Conservation (phyloP, 2,113 vertebrate species). For the Recurvirostra avosetta region DNA sequence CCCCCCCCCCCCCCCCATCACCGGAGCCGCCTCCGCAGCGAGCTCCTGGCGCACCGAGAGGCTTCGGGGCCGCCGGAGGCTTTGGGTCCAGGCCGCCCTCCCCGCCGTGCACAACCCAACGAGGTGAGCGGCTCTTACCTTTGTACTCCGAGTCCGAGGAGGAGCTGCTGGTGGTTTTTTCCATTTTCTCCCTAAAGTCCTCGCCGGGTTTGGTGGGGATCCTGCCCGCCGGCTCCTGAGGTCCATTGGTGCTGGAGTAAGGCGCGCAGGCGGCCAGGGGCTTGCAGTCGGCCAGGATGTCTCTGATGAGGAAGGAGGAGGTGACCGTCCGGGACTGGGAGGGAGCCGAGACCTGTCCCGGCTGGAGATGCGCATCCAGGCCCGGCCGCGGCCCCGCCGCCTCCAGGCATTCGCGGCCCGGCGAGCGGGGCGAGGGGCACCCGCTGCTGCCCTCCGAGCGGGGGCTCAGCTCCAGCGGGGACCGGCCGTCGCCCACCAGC, state of each 20-base stretch:
- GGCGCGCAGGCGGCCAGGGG: conserved; percentile 96
- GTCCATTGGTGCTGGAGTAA: conserved; percentile 93
- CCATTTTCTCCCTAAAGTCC: conserved; percentile 89
- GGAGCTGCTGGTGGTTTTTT: conserved; percentile 87
- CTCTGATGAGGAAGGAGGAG: conserved; percentile 97
- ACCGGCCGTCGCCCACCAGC: conserved; percentile 85
- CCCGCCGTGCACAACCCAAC: not conserved
- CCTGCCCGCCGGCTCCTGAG: conserved; percentile 81
- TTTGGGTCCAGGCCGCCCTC: not conserved
- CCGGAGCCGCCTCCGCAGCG: not conserved
- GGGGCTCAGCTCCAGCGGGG: conserved; percentile 93
- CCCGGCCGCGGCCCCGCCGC: conserved; percentile 70
- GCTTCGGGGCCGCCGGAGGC: not conserved
- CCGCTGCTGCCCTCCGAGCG: conserved; percentile 90
- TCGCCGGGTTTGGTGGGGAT: conserved; percentile 84
- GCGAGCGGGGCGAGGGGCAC: conserved; percentile 90
- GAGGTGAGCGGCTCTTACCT: conserved; percentile 78
- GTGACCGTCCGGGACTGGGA: conserved; percentile 94
- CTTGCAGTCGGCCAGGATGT: conserved; percentile 97
- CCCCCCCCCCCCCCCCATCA: no score
- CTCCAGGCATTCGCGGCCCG: conserved; percentile 88
- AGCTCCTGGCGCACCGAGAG: not conserved
- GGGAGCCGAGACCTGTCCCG: conserved; percentile 85
- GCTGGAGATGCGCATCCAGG: conserved; percentile 86
- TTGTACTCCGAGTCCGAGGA: conserved; percentile 96